These are phyloP conservation scores for Tinamus major DNA, from an alignment of 2,797 vertebrate species.

Conservation along the genomic window DNA sequence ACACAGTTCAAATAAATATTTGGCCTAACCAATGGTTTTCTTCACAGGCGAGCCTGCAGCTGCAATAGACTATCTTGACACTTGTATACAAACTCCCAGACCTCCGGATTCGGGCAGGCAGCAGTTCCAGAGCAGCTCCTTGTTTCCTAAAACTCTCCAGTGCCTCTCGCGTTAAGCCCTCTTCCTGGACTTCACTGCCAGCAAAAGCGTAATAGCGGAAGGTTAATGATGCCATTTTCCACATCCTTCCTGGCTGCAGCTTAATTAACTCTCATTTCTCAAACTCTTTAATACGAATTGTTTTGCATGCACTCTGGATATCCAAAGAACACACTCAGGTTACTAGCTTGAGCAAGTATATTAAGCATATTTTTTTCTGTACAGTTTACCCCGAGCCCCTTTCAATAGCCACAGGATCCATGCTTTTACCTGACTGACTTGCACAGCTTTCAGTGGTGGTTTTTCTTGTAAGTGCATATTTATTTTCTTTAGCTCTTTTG, in stretches of 20 bases:
- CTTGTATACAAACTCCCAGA: neutral
- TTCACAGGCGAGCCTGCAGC: neutral
- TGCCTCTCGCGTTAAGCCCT: constrained; percentile 5
- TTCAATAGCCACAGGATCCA: neutral
- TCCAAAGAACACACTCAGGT: neutral
- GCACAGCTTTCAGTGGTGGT: neutral
- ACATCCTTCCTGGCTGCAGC: constrained; percentile 61
- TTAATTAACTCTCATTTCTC: constrained; percentile 47
- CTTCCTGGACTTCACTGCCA: constrained; percentile 43
- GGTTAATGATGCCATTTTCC: constrained; percentile 53
- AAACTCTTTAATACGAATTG: constrained; percentile 27
- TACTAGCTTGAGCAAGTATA: neutral
- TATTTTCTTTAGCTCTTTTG: neutral
- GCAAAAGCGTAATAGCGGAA: constrained; percentile 7
- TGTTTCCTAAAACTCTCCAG: constrained; percentile 6
- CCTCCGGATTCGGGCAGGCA: neutral
- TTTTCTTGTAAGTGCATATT: neutral
- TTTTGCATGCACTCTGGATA: neutral
- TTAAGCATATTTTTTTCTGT: neutral
- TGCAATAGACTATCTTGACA: neutral
- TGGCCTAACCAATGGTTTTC: neutral
- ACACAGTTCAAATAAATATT: neutral
- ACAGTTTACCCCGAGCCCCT: neutral
- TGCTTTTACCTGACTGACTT: neutral
- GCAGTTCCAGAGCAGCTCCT: neutral